Base-by-base conservation (phyloP, 2,888 invertebrate species). In the Cremastinae sp. region DNA sequence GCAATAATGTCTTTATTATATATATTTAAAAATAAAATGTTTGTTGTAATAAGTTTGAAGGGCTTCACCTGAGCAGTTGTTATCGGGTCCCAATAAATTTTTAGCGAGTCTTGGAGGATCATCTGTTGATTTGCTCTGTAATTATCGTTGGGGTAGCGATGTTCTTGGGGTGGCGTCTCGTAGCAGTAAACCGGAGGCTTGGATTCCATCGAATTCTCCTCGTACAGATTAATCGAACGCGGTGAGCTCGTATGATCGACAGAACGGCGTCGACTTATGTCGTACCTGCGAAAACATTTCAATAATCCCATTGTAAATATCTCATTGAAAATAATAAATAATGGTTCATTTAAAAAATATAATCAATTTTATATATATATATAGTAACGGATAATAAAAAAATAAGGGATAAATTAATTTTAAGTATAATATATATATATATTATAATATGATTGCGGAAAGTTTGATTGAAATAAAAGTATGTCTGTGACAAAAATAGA, bases 191-290 rank as follows among this genome's bases (percentile, higher is more conserved):
- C 58, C n/a, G 84, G 80, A 1, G 82, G 76, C 20, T 82, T 84
- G 78, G 86, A 87, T 12, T 88, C 88, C 80, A 84, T 75, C 2
- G 88, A 87, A 73, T 83, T 87, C 49, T 88, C 87, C 56, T 88
- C 88, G 69, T 86, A 86, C 28, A 85, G 65, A 41, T 81, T 84
- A 8, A n/a, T n/a, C n/a, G 85, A 85, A 14, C 84, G 81, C 16
- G 87, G 85, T 9, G 87, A 88, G 9, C 78, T 77, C 1, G 78
- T 72, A 12, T 82, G 83, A n/a, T 86, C 83, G 58, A 83, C 76
- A 28, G 80, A 66, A 36, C 80, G 83, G 34, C 82, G 85, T 4
- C 79, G 65, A 4, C n/a, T n/a, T n/a, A n/a, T n/a, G n/a, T 84
- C 85, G 68, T 87, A 86, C 64, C 88, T 87, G 45, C 7, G 75